These are phyloP conservation scores for Cantharis rufa DNA, from an alignment of 2,888 invertebrate genomes.

Conservation along the genomic window DNA sequence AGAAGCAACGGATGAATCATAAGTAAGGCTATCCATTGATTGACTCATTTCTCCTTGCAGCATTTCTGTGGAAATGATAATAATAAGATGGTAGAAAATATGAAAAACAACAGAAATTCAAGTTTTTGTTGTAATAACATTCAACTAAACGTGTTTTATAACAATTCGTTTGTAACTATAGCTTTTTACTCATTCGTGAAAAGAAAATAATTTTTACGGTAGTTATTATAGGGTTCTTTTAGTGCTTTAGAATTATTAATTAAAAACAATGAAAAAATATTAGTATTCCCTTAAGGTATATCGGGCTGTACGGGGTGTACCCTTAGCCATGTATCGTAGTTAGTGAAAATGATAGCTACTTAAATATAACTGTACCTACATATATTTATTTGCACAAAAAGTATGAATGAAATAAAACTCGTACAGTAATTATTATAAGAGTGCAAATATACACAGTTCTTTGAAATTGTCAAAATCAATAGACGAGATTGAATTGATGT, in stretches of 20 bases:
- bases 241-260: background rate
- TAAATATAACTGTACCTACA: background rate
- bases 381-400: slow-evolving; percentile 1
- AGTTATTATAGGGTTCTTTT: too few species aligned
- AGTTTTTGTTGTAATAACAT: background rate
- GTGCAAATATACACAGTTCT: slow-evolving; percentile 20
- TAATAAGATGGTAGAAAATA: background rate
- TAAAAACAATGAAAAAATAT: background rate
- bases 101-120: background rate
- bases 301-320: too few species aligned
- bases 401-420: background rate
- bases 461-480: slow-evolving; percentile 36
- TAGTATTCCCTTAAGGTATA: background rate
- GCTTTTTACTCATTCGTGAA: background rate
- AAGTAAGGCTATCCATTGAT: slow-evolving; percentile 77
- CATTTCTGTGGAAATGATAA: slow-evolving; percentile 63
- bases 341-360: background rate
- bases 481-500: slow-evolving; percentile 31
- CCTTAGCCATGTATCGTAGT: background rate
- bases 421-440: slow-evolving; percentile 1
- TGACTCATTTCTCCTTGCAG: slow-evolving; percentile 75
- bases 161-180: background rate
- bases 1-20: slow-evolving; percentile 74
- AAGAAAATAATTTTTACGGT: background rate
- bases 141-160: background rate